Evolutionary conservation across 1,140 invertebrate species (phyloP).

Genomic region (Drosophila repleta): DNA sequence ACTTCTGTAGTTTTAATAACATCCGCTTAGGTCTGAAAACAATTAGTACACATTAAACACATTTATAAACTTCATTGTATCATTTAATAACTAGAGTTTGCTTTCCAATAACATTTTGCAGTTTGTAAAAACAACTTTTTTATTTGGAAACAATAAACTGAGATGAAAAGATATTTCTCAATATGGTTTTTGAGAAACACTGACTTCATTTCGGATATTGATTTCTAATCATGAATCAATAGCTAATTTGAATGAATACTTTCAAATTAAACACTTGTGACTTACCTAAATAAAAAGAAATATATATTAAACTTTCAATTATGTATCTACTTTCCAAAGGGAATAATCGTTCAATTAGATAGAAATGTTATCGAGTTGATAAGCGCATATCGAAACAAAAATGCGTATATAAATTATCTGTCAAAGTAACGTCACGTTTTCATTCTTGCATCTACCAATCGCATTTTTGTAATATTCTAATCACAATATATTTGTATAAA

Average conservation of each 20-base stretch:
- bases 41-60: neutral
- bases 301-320: conserved; percentile 49
- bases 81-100: neutral
- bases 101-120: neutral
- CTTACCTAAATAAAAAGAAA: conserved; percentile 17
- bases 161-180: neutral
- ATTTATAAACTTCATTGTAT: neutral
- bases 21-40: conserved; percentile 60
- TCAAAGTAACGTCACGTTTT: conserved; percentile 1
- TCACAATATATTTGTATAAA: too few species aligned
- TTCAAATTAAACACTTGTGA: conserved; percentile 5
- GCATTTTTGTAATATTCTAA: too few species aligned
- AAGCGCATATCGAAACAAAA: neutral
- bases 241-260: neutral
- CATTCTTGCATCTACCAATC: neutral
- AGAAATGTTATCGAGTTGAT: conserved; percentile 6
- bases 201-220: neutral
- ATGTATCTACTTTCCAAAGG: conserved; percentile 45
- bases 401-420: neutral
- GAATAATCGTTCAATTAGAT: conserved; percentile 11
- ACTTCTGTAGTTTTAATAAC: conserved; percentile 54
- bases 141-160: conserved; percentile 1
- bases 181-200: neutral
- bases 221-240: neutral
- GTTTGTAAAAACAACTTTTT: neutral